These are phyloP conservation scores for Drosophila ezoana DNA, from an alignment of 2,888 invertebrate species.

Conservation along the genomic window DNA sequence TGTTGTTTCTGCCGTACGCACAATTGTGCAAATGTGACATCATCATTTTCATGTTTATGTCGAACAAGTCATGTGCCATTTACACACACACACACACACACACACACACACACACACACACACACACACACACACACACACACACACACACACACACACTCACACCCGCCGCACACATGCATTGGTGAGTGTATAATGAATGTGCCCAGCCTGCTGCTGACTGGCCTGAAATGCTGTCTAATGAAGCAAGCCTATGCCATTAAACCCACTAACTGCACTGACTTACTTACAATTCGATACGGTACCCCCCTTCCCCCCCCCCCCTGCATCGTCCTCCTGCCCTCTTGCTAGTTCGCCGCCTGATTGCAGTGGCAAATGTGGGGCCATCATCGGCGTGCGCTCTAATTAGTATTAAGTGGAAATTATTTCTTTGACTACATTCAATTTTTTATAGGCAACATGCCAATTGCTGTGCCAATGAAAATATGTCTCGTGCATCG, in stretches of 20 bases:
- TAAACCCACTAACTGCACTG: slow-evolving; percentile 76
- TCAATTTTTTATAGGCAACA: slow-evolving; percentile 60
- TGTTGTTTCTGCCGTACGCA: slow-evolving; percentile 68
- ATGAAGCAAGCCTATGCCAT: slow-evolving; percentile 75
- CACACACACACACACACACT: slow-evolving; percentile 5
- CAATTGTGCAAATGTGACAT: slow-evolving; percentile 81
- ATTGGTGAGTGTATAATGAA: slow-evolving; percentile 64
- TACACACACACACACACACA: slow-evolving; percentile 43
- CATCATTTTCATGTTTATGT: slow-evolving; percentile 81
- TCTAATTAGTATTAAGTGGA: slow-evolving; percentile 79
- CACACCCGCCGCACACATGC: no score
- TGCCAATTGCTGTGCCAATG: slow-evolving; percentile 62
- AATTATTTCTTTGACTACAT: slow-evolving; percentile 73
- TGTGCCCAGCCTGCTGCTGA: slow-evolving; percentile 67
- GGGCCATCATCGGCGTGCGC: slow-evolving; percentile 54
- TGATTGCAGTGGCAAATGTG: slow-evolving; percentile 52
- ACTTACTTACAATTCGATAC: slow-evolving; percentile 69
- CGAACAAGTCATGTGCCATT: slow-evolving; percentile 79
- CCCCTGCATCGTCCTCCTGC: not conserved
- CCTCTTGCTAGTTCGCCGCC: not conserved
- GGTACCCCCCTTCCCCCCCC: slow-evolving; percentile 1
- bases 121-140: slow-evolving; percentile 39
- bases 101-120: slow-evolving; percentile 5
- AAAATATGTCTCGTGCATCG: slow-evolving; percentile 8
- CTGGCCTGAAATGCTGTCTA: slow-evolving; percentile 74